These are phyloP conservation scores for Lycia hirtaria DNA, from an alignment of 2,888 invertebrate genomes.

Conservation along the genomic window DNA sequence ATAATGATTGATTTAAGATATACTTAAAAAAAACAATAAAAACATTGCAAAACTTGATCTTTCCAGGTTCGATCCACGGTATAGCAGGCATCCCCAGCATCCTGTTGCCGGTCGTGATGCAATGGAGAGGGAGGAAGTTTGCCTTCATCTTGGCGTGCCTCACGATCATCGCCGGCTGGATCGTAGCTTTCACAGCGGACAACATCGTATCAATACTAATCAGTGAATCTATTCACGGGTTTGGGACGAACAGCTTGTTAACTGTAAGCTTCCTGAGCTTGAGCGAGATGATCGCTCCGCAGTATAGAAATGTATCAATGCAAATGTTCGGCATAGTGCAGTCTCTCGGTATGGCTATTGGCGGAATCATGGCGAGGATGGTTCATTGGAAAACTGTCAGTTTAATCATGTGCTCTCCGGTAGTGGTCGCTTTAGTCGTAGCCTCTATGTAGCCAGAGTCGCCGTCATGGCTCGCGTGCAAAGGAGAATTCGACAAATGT, in stretches of 20 bases:
- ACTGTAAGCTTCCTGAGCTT: slow-evolving; percentile 27
- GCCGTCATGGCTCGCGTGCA: slow-evolving; percentile 42
- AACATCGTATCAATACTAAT: slow-evolving; percentile 15
- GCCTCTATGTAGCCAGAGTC: slow-evolving; percentile 41
- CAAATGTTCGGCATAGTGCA: slow-evolving; percentile 29
- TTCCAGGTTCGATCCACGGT: slow-evolving; percentile 40
- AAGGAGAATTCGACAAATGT: slow-evolving; percentile 38
- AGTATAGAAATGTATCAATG: slow-evolving; percentile 32
- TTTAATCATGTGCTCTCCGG: slow-evolving; percentile 26
- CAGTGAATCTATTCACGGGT: slow-evolving; percentile 34
- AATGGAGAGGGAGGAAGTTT: slow-evolving; percentile 37
- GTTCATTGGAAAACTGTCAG: slow-evolving; percentile 34
- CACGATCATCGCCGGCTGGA: slow-evolving; percentile 33
- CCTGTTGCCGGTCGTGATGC: slow-evolving; percentile 36
- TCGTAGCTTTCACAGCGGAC: slow-evolving; percentile 24
- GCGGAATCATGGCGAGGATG: slow-evolving; percentile 22
- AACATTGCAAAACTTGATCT: not conserved
- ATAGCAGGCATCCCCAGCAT: slow-evolving; percentile 36
- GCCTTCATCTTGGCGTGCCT: slow-evolving; percentile 35
- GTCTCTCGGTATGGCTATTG: slow-evolving; percentile 28
- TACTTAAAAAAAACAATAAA: not conserved
- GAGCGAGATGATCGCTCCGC: slow-evolving; percentile 37
- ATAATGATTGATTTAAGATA: too few relatives aligned
- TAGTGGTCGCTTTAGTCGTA: slow-evolving; percentile 24
- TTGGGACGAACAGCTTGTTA: slow-evolving; percentile 33